Evolutionary conservation across 2,888 invertebrate species (phyloP), one percentile per base, ranked within the genome.

Genomic region (Lepetodrilus schrolli): DNA sequence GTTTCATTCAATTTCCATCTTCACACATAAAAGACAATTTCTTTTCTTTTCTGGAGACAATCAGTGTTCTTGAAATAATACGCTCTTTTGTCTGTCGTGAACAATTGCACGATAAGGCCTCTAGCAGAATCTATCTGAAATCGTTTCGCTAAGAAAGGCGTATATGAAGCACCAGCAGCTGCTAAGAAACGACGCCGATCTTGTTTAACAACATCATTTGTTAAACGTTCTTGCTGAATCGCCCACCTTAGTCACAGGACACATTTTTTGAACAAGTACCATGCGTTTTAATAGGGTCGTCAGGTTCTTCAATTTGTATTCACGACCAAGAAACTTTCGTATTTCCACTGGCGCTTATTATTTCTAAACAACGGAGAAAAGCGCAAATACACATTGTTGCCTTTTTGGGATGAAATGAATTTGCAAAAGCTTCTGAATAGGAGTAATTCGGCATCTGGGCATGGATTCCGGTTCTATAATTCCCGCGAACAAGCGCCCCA

Each of bases 401-500:
- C 72, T 72, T 72, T 72, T 48, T 50, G 50, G 51, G 69, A 58
- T 69, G 58, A 69, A 72, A 75, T 72, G 65, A 75, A 75, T 72
- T 72, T 75, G 47, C 51, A 51, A 75, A 72, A 73, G 65, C 30
- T 36, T 38, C 58, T 76, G 73, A 76, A 76, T 76, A 23, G 78
- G 65, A 68, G 71, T 74, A 76, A 76, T 77, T 75, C 75, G 48
- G 58, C 70, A 70, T 74, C 70, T 75, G 70, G 72, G 47, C 70
- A 72, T 72, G 75, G 74, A 75, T 65, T 72, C 50, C 47, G 47
- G 75, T 69, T 68, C 75, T 43, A 72, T 74, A 77, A 79, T 77
- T 77, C 72, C 72, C 74, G 72, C 75, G 69, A 72, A 77, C 77
- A 79, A 79, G 70, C 71, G 72, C 72, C 72, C 75, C 75, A 75